These are phyloP conservation scores for Lophius piscatorius DNA, from an alignment of 2,113 vertebrate species.

Conservation along the genomic window DNA sequence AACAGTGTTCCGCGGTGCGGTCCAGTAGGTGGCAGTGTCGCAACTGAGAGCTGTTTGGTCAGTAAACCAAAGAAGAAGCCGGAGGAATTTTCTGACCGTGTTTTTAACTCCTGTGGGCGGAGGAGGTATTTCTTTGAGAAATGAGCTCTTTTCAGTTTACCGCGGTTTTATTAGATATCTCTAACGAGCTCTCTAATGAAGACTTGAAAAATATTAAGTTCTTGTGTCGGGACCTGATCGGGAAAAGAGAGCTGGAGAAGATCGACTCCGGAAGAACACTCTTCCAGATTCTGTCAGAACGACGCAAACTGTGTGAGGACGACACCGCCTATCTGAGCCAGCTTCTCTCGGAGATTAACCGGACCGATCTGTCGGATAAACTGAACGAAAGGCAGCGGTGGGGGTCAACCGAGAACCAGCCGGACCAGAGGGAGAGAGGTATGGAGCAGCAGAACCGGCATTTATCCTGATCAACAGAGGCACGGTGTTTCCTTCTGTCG, in stretches of 20 bases:
- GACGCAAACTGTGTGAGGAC: constrained; percentile 1
- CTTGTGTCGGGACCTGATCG: constrained; percentile 50
- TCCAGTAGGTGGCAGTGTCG: no score
- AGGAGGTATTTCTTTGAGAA: no score
- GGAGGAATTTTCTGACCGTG: constrained; percentile 25
- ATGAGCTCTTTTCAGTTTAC: constrained; percentile 49
- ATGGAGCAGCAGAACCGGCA: no score
- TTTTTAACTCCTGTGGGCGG: rapidly evolving
- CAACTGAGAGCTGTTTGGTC: no score
- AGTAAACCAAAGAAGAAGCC: not conserved
- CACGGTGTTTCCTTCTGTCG: no score
- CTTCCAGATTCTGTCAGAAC: constrained; percentile 74
- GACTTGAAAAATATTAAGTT: constrained; percentile 74
- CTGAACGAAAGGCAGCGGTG: constrained; percentile 27
- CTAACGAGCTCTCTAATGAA: not conserved
- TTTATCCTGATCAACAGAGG: no score
- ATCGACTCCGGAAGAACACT: constrained; percentile 51
- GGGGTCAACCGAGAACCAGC: not conserved
- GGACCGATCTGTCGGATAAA: constrained; percentile 51
- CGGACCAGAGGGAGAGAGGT: constrained; percentile 72
- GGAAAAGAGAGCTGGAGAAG: constrained; percentile 62
- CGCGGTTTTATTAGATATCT: constrained; percentile 67
- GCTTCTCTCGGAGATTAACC: constrained; percentile 5
- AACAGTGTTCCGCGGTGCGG: no score
- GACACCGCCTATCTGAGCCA: not conserved